Conservation (phyloP, 2,888 invertebrate genomes). For the Sepioteuthis lessoniana region DNA sequence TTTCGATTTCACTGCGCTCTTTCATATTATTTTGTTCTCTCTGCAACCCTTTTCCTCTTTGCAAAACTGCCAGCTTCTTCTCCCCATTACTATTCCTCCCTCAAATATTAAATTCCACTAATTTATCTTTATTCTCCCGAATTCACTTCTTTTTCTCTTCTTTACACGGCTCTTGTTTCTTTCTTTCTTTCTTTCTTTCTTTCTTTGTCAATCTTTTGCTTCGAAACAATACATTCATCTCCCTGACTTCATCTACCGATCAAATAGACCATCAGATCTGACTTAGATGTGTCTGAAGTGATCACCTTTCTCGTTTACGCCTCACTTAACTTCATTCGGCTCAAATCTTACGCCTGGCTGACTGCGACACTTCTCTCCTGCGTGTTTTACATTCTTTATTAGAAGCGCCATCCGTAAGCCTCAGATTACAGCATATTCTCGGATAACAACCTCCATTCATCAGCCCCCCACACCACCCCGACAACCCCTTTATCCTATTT, state of each 20-base stretch:
- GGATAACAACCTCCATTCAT: background rate
- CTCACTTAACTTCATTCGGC: background rate
- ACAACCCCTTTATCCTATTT: background rate
- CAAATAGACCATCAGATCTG: background rate
- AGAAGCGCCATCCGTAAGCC: background rate
- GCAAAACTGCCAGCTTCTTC: too few relatives aligned
- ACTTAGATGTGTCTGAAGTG: background rate
- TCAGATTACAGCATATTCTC: background rate
- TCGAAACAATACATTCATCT: background rate
- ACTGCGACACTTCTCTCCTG: background rate
- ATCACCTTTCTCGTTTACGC: background rate
- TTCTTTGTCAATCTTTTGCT: background rate
- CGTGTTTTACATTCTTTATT: background rate
- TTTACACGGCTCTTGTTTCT: too few relatives aligned
- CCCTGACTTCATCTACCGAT: background rate
- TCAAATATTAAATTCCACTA: too few relatives aligned
- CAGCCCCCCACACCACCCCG: background rate
- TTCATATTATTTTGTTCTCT: too few relatives aligned
- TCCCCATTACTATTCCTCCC: too few relatives aligned
- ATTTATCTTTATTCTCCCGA: background rate
- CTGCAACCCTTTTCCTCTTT: too few relatives aligned
- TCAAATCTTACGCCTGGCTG: background rate
- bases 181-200: too few relatives aligned
- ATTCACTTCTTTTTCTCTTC: background rate
- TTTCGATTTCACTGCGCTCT: too few relatives aligned